phyloP scores from a whole-genome alignment of 2,113 vertebrate genomes.

The Actenoides hombroni region DNA sequence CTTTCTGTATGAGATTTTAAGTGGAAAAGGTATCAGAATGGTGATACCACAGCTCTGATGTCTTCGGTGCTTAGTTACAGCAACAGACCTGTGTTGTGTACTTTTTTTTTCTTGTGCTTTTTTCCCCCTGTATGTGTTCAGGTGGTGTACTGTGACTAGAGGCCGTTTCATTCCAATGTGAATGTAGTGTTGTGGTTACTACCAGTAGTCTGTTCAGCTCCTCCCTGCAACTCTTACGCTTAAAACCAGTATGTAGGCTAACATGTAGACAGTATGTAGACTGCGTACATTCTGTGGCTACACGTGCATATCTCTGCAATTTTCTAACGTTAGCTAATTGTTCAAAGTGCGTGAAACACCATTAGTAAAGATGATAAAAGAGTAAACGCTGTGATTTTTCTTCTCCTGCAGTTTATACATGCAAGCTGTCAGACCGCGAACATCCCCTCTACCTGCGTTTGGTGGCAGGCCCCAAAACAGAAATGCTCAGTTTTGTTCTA shows the following conservation, averaged over 20 bases:
- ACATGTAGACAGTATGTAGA: neutral
- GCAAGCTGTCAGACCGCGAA: conserved; percentile 89
- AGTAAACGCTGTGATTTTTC: neutral
- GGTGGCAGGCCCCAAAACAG: conserved; percentile 86
- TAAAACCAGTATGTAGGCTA: neutral
- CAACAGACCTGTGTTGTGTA: neutral
- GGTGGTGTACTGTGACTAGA: neutral
- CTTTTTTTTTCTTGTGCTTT: neutral
- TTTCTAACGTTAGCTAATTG: fast-evolving
- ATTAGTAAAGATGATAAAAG: neutral
- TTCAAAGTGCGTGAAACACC: neutral
- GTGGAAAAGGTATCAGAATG: neutral
- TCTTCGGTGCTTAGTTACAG: neutral
- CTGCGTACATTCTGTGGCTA: neutral
- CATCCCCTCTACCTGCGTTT: conserved; percentile 91
- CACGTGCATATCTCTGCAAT: neutral
- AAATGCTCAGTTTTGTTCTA: conserved; percentile 91
- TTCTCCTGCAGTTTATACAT: conserved; percentile 83
- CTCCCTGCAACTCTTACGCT: neutral
- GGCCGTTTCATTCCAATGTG: neutral
- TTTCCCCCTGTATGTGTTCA: neutral
- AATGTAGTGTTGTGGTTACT: neutral
- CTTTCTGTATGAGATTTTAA: neutral
- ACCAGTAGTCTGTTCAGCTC: neutral
- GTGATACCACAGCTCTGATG: neutral